Percentiles rank a stretch among this genome's conserved stretches.
Evolutionary conservation across 2,797 vertebrate genomes (phyloP).

Genomic region (Ctenochaetus hawaiiensis): DNA sequence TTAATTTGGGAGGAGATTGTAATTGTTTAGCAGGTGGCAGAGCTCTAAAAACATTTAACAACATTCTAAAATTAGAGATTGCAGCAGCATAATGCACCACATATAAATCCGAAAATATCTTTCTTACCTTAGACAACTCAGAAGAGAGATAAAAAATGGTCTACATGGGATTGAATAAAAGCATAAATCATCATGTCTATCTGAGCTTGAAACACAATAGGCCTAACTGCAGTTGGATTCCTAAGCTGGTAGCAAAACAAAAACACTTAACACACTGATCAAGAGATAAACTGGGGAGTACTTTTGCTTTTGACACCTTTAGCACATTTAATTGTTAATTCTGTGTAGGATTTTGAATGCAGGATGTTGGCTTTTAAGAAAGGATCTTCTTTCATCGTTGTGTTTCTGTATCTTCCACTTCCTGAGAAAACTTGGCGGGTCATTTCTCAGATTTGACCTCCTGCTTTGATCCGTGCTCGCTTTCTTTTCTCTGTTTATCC

Average conservation of each 20-base stretch:
- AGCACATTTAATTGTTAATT: too few species aligned
- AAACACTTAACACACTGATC: not conserved
- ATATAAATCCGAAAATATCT: too few species aligned
- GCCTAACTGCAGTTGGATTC: not conserved
- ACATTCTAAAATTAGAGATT: too few species aligned
- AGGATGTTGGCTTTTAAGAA: not conserved
- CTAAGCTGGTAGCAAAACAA: not conserved
- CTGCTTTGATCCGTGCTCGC: constrained; percentile 33
- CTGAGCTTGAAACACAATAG: not conserved
- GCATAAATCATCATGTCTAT: not conserved
- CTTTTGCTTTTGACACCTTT: too few species aligned
- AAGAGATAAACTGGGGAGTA: too few species aligned
- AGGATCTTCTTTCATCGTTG: not conserved
- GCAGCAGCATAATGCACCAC: too few species aligned
- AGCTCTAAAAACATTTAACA: too few species aligned
- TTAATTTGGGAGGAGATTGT: not conserved
- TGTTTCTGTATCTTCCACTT: not conserved
- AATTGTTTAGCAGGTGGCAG: too few species aligned
- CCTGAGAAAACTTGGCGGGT: not conserved
- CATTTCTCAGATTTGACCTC: constrained; percentile 23
- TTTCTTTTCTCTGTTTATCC: constrained; percentile 43
- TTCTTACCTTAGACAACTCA: too few species aligned
- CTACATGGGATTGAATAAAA: not conserved
- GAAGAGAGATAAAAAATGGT: too few species aligned
- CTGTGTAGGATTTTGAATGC: not conserved